Evolutionary conservation across 2,797 vertebrate species (phyloP).

Genomic region (Chelon labrosus): DNA sequence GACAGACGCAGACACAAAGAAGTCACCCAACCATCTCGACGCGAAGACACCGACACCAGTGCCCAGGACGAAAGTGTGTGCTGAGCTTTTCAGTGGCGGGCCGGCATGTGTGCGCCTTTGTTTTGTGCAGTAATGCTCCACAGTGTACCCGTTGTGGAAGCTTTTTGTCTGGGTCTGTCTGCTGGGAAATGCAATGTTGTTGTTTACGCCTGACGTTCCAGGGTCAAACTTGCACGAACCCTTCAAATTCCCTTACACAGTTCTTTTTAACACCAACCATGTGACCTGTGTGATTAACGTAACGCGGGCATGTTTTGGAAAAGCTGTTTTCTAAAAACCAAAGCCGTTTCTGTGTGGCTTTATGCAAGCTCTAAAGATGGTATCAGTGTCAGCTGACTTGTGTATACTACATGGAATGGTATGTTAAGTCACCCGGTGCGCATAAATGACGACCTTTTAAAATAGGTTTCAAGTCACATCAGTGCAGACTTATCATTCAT

Average conservation of each 20-base stretch:
- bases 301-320: slow-evolving; percentile 67
- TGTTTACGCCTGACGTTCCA: slow-evolving; percentile 41
- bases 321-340: slow-evolving; percentile 54
- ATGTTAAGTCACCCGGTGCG: slow-evolving; percentile 34
- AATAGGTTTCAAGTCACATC: background rate
- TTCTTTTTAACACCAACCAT: slow-evolving; percentile 62
- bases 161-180: slow-evolving; percentile 10
- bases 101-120: slow-evolving; percentile 32
- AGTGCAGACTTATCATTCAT: slow-evolving; percentile 10
- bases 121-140: slow-evolving; percentile 21
- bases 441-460: slow-evolving; percentile 31
- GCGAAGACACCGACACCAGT: slow-evolving; percentile 57
- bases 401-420: slow-evolving; percentile 29
- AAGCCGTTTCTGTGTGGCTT: slow-evolving; percentile 38
- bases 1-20: slow-evolving; percentile 57
- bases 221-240: slow-evolving; percentile 42
- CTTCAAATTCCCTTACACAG: slow-evolving; percentile 61
- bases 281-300: slow-evolving; percentile 65
- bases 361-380: slow-evolving; percentile 52
- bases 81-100: slow-evolving; percentile 10
- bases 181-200: slow-evolving; percentile 23
- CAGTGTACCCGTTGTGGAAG: slow-evolving; percentile 8
- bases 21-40: slow-evolving; percentile 33
- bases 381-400: slow-evolving; percentile 65
- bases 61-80: slow-evolving; percentile 75